phyloP scores from a whole-genome alignment of 2,113 vertebrate genomes.

The Megalops atlanticus region DNA sequence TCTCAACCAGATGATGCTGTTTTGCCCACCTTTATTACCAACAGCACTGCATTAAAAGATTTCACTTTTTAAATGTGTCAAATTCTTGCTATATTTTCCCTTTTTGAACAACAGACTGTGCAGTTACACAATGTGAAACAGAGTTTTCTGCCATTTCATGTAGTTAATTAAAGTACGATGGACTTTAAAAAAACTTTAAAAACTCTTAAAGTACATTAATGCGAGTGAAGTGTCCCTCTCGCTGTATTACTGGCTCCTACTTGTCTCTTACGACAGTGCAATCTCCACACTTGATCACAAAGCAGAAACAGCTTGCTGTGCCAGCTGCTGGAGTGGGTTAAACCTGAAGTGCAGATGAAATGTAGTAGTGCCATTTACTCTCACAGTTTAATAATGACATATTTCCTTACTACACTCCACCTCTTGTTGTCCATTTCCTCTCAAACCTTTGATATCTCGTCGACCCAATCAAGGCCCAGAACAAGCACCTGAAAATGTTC shows the following conservation, averaged over 20 bases:
- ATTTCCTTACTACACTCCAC: conserved; percentile 20
- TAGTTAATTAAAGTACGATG: conserved; percentile 38
- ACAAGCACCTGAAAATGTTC: conserved; percentile 38
- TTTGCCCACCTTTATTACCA: neutral
- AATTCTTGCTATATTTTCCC: neutral
- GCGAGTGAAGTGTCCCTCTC: conserved; percentile 39
- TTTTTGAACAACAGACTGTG: neutral
- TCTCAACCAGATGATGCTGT: no score
- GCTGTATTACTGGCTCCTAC: conserved; percentile 26
- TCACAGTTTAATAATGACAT: neutral
- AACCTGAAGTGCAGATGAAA: neutral
- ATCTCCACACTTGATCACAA: conserved; percentile 18
- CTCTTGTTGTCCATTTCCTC: conserved; percentile 31
- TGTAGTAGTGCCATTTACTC: no score
- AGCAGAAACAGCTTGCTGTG: conserved; percentile 27
- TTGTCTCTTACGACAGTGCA: conserved; percentile 25
- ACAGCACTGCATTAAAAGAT: neutral
- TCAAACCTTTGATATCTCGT: conserved; percentile 38
- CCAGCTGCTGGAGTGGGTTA: conserved; percentile 36
- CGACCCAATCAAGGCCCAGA: conserved; percentile 53
- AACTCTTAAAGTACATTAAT: conserved; percentile 44
- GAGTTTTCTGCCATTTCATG: conserved; percentile 11
- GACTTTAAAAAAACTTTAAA: conserved; percentile 32
- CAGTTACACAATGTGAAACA: neutral
- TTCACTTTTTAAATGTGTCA: neutral